Evolutionary conservation across 2,888 invertebrate species (phyloP).

Genomic region (Himalopsyche tibetana): DNA sequence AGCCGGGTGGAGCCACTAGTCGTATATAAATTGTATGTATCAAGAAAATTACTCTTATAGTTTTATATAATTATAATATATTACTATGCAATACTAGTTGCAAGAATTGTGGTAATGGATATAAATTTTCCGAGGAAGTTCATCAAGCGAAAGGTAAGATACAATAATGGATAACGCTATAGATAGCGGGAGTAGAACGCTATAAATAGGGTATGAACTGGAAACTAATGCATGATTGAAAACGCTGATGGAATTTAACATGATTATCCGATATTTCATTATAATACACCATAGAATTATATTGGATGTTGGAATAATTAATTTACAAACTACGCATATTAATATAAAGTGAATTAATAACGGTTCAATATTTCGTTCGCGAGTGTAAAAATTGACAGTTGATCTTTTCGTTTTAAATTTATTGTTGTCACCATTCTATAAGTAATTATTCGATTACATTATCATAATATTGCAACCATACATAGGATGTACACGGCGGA

Average conservation of each 20-base stretch:
- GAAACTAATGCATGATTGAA: slow-evolving; percentile 23
- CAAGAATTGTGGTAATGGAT: slow-evolving; percentile 15
- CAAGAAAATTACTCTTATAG: too few species aligned
- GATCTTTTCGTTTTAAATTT: too few species aligned
- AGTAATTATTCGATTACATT: too few species aligned
- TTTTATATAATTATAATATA: too few species aligned
- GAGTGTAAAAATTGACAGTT: too few species aligned
- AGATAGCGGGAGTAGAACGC: neutral
- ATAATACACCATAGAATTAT: neutral
- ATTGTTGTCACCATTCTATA: too few species aligned
- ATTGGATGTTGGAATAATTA: neutral
- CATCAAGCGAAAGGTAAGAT: neutral
- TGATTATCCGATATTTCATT: slow-evolving; percentile 28
- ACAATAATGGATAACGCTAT: neutral
- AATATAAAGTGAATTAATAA: slow-evolving; percentile 3
- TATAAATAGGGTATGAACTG: slow-evolving; percentile 37
- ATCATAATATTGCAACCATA: too few species aligned
- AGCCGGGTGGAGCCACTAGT: too few species aligned
- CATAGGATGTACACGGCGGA: too few species aligned
- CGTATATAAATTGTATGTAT: too few species aligned
- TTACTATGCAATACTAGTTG: neutral
- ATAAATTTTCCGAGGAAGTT: slow-evolving; percentile 28
- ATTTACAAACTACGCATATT: neutral
- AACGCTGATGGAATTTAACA: slow-evolving; percentile 16
- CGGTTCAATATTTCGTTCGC: neutral